phyloP scores from a whole-genome alignment of 2,888 invertebrate species.

The Plutella xylostella region DNA sequence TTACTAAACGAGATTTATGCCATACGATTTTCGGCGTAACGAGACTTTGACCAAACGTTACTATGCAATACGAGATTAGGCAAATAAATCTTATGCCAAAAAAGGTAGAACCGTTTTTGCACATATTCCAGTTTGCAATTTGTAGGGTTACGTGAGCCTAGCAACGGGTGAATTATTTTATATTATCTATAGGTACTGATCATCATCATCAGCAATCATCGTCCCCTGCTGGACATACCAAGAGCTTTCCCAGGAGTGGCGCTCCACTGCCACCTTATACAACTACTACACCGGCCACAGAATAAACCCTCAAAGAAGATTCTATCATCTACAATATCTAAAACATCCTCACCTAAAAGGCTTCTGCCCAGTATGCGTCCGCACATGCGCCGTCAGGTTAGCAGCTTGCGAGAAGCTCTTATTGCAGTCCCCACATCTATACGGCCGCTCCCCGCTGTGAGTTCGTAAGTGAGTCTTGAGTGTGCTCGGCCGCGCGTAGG shows the following conservation, averaged over 20 bases:
- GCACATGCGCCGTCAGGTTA: slow-evolving; percentile 96
- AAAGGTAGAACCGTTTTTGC: too few species aligned
- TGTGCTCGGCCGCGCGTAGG: slow-evolving; percentile 96
- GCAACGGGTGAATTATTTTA: too few species aligned
- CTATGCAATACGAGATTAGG: too few species aligned
- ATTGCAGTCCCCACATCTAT: slow-evolving; percentile 92
- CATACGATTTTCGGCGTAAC: too few species aligned
- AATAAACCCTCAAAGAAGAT: too few species aligned
- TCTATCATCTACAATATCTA: background rate
- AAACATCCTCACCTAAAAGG: slow-evolving; percentile 76
- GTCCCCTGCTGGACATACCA: background rate
- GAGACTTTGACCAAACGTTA: too few species aligned
- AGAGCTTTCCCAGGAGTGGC: background rate
- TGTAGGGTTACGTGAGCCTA: too few species aligned
- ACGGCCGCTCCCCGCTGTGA: slow-evolving; percentile 94
- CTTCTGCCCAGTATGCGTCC: slow-evolving; percentile 97
- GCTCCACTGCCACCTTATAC: background rate
- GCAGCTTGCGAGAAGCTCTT: slow-evolving; percentile 99
- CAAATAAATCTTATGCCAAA: too few species aligned
- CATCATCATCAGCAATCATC: too few species aligned
- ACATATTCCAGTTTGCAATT: too few species aligned
- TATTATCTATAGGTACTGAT: too few species aligned
- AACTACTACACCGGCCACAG: background rate
- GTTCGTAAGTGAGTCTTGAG: slow-evolving; percentile 97
- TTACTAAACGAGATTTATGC: too few species aligned